phyloP scores from a whole-genome alignment of 2,113 vertebrate genomes.

The Pristiophorus japonicus region DNA sequence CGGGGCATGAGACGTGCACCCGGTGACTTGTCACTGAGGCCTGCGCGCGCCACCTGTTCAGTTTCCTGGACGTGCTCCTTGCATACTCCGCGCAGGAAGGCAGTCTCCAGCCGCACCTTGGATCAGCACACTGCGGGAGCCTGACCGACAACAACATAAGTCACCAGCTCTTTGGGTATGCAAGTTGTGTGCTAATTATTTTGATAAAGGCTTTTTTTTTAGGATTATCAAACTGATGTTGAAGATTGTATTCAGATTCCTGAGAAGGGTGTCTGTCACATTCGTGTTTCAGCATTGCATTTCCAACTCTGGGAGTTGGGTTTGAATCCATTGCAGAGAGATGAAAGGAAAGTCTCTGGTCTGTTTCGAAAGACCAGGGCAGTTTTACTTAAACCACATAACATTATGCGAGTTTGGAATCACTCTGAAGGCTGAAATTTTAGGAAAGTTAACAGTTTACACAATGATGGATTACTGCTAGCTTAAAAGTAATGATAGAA shows the following conservation, averaged over 20 bases:
- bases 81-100: no score
- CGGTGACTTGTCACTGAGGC: no score
- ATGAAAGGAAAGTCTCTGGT: neutral
- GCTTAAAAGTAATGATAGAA: neutral
- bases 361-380: neutral
- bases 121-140: no score
- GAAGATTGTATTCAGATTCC: no score
- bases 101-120: no score
- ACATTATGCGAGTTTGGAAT: neutral
- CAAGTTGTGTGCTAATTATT: neutral
- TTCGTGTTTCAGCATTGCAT: neutral
- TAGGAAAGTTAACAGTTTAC: neutral
- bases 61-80: no score
- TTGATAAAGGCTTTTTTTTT: neutral
- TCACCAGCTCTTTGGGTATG: neutral
- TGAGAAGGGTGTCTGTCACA: neutral
- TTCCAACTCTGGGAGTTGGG: neutral
- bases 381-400: neutral
- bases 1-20: no score
- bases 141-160: neutral
- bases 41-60: no score
- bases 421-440: neutral
- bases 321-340: neutral
- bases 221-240: no score
- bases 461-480: neutral